A percentile compares a stretch with the other conserved stretches of the same genome.
These are phyloP conservation scores for Coregonus clupeaformis DNA, from an alignment of 2,113 vertebrate species.

Conservation along the genomic window DNA sequence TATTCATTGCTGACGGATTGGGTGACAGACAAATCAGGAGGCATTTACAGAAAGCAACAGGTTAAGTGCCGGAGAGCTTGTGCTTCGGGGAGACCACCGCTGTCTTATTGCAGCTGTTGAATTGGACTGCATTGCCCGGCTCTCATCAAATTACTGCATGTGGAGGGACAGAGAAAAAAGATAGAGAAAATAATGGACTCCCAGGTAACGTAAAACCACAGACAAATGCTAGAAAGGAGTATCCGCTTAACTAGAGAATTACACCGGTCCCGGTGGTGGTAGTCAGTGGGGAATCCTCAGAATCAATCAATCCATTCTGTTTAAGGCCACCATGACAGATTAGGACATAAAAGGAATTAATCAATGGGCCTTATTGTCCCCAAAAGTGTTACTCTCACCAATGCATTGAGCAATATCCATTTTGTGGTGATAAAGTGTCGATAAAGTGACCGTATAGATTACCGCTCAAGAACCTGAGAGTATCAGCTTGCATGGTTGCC, in stretches of 20 bases:
- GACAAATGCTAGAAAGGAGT: slow-evolving; percentile 83
- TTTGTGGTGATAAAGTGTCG: slow-evolving; percentile 78
- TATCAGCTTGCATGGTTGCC: slow-evolving; percentile 45
- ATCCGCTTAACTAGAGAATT: slow-evolving; percentile 75
- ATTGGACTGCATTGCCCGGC: slow-evolving; percentile 68
- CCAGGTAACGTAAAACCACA: slow-evolving; percentile 78
- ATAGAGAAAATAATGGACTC: slow-evolving; percentile 62
- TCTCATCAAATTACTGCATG: slow-evolving; percentile 70
- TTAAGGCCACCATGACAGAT: slow-evolving; percentile 71
- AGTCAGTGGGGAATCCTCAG: slow-evolving; percentile 74
- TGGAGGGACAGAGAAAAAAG: slow-evolving; percentile 48
- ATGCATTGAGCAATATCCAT: slow-evolving; percentile 70
- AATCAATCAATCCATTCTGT: slow-evolving; percentile 75
- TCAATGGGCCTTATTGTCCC: slow-evolving; percentile 86
- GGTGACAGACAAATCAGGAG: slow-evolving; percentile 96
- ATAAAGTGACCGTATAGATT: slow-evolving; percentile 81
- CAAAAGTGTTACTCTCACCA: slow-evolving; percentile 80
- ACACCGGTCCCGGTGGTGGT: slow-evolving; percentile 63
- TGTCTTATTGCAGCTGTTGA: slow-evolving; percentile 75
- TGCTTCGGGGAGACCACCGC: slow-evolving; percentile 69
- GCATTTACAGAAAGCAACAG: slow-evolving; percentile 88
- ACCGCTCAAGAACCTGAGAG: slow-evolving; percentile 26
- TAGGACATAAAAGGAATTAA: slow-evolving; percentile 80
- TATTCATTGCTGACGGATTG: slow-evolving; percentile 99
- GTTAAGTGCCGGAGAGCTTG: slow-evolving; percentile 84